Evolutionary conservation across 2,797 vertebrate genomes (phyloP).

Genomic region (Megalops cyprinoides): DNA sequence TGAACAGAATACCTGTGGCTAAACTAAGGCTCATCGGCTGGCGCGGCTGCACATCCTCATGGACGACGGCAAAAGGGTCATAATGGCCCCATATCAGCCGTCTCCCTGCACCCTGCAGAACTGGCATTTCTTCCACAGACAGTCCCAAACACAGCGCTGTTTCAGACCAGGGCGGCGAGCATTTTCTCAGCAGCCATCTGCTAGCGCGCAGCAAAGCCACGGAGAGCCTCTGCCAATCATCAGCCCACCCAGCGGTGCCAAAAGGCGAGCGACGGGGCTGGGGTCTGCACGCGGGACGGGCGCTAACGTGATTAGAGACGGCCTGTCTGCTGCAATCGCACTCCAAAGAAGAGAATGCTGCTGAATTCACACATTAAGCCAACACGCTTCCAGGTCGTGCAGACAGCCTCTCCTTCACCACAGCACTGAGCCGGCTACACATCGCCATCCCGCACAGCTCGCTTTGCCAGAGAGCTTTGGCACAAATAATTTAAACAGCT

Average conservation of each 20-base stretch:
- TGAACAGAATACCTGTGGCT: too few species aligned
- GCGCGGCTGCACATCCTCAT: background rate
- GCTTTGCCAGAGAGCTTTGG: background rate
- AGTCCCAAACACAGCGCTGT: background rate
- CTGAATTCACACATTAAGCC: slow-evolving; percentile 1
- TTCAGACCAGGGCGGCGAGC: background rate
- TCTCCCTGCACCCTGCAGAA: background rate
- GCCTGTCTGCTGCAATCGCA: background rate
- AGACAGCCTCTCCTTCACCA: too few species aligned
- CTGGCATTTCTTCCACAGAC: background rate
- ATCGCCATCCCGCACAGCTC: background rate
- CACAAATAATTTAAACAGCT: slow-evolving; percentile 12
- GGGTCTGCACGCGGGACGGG: background rate
- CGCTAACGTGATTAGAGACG: background rate
- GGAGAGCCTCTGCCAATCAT: background rate
- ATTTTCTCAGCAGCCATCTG: background rate
- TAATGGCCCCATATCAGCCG: background rate
- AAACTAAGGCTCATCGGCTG: too few species aligned
- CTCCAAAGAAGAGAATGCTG: background rate
- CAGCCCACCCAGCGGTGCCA: background rate
- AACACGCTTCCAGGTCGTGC: too few species aligned
- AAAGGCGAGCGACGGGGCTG: background rate
- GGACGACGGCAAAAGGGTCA: background rate
- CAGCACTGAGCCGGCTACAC: background rate
- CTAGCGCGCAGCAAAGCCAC: background rate